Evolutionary conservation across 2,797 vertebrate species (phyloP), one percentile per base, ranked within the genome.

Genomic region (Dryobates pubescens): DNA sequence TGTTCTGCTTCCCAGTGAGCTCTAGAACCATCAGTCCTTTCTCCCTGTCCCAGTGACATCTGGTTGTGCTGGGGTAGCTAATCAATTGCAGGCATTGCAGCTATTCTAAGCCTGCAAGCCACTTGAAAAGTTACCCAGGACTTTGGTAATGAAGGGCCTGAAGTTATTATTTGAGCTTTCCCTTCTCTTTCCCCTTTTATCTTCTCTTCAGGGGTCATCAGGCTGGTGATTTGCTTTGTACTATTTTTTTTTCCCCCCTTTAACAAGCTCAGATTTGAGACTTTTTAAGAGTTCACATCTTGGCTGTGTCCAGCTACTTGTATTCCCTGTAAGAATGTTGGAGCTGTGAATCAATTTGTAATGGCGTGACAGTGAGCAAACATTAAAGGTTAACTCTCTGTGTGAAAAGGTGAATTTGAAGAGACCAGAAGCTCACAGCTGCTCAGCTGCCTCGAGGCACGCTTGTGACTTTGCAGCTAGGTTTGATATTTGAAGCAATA

Each of bases 141-240:
- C 88, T 96, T 96, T 86, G 85, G 81, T 96, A 96, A 96, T 93
- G 86, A 96, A 91, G 81, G 74, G 82, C 95, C 95, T 92, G 78
- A 84, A 96, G 93, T 96, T 94, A 91, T 93, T 93, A 88, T 57
- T 78, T 51, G 49, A 51, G 49, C 49, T 51, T 23, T 13, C 51
- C 23, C 13, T 51, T 51, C 13, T 65, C 8, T 26, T 72, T 17
- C 49, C 56, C 47, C n/a, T 81, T 95, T 92, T 91, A 90, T 93
- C 81, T 75, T 77, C 90, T 91, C 85, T 92, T 88, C 53, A 62
- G 82, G 93, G 82, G 89, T 96, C 93, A 85, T 87, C 92, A 90
- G 93, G 71, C 69, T 92, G 47, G 57, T 85, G 84, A 29, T 70
- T 57, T 91, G 13, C 8, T 30, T 56, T 29, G 29, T 38, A 38